These are phyloP conservation scores for Tachina lurida DNA, from an alignment of 2,888 invertebrate genomes.

Conservation along the genomic window DNA sequence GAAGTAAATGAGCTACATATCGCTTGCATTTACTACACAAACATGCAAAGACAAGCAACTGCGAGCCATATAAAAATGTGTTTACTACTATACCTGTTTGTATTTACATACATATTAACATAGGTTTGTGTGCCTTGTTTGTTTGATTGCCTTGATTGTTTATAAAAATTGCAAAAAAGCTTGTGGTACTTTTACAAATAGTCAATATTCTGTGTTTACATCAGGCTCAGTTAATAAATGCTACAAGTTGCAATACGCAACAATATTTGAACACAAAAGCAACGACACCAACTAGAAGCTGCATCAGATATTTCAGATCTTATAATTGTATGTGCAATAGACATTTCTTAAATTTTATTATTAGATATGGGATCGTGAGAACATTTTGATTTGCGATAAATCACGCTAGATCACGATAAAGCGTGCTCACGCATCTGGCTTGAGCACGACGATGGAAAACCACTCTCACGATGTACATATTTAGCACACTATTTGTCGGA, in stretches of 20 bases:
- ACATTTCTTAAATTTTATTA: too few relatives aligned
- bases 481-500: too few relatives aligned
- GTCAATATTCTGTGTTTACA: conserved; percentile 40
- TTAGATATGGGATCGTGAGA: too few relatives aligned
- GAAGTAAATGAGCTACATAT: too few relatives aligned
- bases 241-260: background rate
- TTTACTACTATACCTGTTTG: background rate
- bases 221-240: conserved; percentile 11
- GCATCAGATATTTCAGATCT: too few relatives aligned
- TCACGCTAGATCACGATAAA: too few relatives aligned
- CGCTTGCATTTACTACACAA: background rate
- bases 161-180: conserved; percentile 7
- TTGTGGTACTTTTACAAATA: conserved; percentile 42
- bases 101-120: background rate
- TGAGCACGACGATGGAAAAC: too few relatives aligned
- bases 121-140: conserved; percentile 1
- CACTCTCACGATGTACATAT: too few relatives aligned
- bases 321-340: too few relatives aligned
- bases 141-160: conserved; percentile 48
- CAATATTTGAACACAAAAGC: background rate
- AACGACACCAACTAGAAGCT: conserved; percentile 32
- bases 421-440: too few relatives aligned
- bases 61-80: conserved; percentile 1
- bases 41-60: conserved; percentile 28
- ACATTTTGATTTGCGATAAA: too few relatives aligned